Evolutionary conservation across 35 echinoderm and acorn worm genomes (phyloP).

Genomic region (Heliocidaris erythrogramma): DNA sequence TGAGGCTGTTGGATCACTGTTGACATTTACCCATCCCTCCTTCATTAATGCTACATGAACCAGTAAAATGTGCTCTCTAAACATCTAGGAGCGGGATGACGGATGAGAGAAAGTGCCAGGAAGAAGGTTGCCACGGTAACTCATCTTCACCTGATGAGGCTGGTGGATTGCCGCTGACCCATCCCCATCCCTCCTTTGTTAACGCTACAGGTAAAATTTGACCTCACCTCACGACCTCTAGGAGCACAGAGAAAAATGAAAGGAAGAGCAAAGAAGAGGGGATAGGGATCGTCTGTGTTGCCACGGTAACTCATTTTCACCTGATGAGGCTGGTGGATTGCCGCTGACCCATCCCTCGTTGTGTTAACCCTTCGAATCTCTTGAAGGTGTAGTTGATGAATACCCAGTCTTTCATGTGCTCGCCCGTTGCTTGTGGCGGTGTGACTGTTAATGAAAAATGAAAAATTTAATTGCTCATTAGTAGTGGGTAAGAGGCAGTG

Average conservation of each 20-base stretch:
- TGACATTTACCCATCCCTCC: slow-evolving; percentile 42
- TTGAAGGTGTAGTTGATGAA: slow-evolving; percentile 99
- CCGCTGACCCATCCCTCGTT: slow-evolving; percentile 68
- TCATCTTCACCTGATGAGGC: slow-evolving; percentile 15
- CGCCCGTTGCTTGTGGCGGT: slow-evolving; percentile 85
- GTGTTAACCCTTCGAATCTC: slow-evolving; percentile 95
- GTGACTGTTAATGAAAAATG: slow-evolving; percentile 63
- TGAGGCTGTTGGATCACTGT: not conserved
- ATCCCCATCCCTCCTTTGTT: slow-evolving; percentile 35
- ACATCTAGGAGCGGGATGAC: not conserved
- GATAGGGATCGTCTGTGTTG: not conserved
- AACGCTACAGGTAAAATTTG: too few relatives aligned
- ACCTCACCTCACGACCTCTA: too few relatives aligned
- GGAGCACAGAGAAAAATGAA: too few relatives aligned
- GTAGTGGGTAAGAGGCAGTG: too few relatives aligned
- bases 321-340: slow-evolving; percentile 45
- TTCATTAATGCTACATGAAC: too few relatives aligned
- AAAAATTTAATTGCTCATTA: not conserved
- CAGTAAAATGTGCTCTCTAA: not conserved
- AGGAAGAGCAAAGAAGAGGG: too few relatives aligned
- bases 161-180: slow-evolving; percentile 8
- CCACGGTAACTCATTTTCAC: not conserved
- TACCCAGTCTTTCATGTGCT: slow-evolving; percentile 98
- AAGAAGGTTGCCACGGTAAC: not conserved
- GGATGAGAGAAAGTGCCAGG: too few relatives aligned